These are phyloP conservation scores for Amphimallon solstitiale DNA, from an alignment of 2,888 invertebrate genomes.

Conservation along the genomic window DNA sequence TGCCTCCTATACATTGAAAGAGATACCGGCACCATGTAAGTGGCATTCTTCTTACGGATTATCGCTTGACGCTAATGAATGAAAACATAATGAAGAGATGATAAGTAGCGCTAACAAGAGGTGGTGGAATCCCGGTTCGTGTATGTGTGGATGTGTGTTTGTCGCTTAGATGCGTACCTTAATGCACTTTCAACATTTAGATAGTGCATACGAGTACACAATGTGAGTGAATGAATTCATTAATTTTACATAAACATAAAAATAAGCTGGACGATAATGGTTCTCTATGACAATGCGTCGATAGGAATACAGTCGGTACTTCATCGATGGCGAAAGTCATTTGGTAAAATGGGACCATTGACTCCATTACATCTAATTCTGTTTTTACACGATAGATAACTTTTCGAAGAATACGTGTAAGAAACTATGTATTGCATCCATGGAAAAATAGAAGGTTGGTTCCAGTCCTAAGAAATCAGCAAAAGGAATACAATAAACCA, in stretches of 20 bases:
- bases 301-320: constrained; percentile 10
- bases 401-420: too few species aligned
- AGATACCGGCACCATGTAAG: constrained; percentile 13
- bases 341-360: too few species aligned
- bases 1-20: not conserved
- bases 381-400: too few species aligned
- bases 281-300: constrained; percentile 6
- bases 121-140: constrained; percentile 12
- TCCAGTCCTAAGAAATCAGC: too few species aligned
- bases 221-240: constrained; percentile 39
- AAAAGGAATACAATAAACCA: too few species aligned
- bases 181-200: constrained; percentile 42
- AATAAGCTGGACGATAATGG: constrained; percentile 23
- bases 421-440: too few species aligned
- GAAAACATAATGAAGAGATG: constrained; percentile 40
- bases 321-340: constrained; percentile 11
- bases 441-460: too few species aligned
- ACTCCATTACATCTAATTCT: too few species aligned
- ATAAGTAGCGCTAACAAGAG: constrained; percentile 33
- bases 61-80: constrained; percentile 35
- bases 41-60: constrained; percentile 24
- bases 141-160: not conserved
- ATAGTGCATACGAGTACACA: too few species aligned
- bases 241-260: constrained; percentile 38
- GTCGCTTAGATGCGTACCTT: constrained; percentile 33